These are phyloP conservation scores for Caenorhabditis becei DNA, from an alignment of 2,888 invertebrate genomes.

Conservation along the genomic window DNA sequence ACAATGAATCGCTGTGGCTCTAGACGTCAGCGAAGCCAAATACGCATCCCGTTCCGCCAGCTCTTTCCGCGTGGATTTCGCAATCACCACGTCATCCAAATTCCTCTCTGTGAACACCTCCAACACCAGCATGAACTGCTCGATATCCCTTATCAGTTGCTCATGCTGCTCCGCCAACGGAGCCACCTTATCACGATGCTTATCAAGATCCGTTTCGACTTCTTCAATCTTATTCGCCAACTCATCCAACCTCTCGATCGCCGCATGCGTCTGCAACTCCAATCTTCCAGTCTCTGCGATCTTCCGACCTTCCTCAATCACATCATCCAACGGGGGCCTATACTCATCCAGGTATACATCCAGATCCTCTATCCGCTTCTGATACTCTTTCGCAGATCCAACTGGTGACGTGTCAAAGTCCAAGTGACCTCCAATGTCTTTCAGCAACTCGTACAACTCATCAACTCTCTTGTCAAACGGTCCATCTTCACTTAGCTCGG, in stretches of 20 bases:
- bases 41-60: constrained; percentile 72
- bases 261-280: constrained; percentile 75
- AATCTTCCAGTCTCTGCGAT: constrained; percentile 77
- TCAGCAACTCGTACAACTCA: constrained; percentile 54
- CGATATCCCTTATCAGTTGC: constrained; percentile 52
- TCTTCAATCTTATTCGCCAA: constrained; percentile 63
- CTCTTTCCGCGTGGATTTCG: constrained; percentile 68
- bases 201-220: constrained; percentile 57
- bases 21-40: constrained; percentile 68
- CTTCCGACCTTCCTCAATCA: constrained; percentile 73
- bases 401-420: constrained; percentile 73
- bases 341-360: constrained; percentile 59
- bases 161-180: constrained; percentile 58
- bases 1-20: constrained; percentile 71
- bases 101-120: constrained; percentile 59
- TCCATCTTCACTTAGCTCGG: constrained; percentile 31
- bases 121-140: constrained; percentile 49
- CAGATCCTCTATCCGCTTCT: constrained; percentile 64
- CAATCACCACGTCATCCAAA: constrained; percentile 55
- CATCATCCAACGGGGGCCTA: constrained; percentile 68
- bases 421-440: constrained; percentile 61
- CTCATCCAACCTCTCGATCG: constrained; percentile 77
- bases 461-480: constrained; percentile 55
- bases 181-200: constrained; percentile 51
- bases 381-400: constrained; percentile 52